Conservation (phyloP, 2,888 invertebrate species). For the Carterocephalus palaemon region DNA sequence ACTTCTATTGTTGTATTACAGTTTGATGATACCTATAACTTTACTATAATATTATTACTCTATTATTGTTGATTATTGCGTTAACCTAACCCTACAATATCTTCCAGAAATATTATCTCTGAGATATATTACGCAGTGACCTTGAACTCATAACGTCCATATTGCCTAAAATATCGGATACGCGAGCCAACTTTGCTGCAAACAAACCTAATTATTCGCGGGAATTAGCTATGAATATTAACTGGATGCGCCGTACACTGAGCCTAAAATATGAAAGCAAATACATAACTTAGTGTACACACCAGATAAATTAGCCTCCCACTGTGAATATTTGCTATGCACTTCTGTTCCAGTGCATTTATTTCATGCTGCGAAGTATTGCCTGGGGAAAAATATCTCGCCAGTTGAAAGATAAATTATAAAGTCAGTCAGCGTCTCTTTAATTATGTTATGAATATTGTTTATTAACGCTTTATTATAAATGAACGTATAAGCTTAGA, state of each 20-base stretch:
- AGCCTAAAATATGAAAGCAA: conserved; percentile 17
- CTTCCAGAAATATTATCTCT: too few species aligned
- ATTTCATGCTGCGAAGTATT: neutral
- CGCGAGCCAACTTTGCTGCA: conserved; percentile 13
- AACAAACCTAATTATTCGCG: conserved; percentile 18
- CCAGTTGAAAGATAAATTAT: neutral
- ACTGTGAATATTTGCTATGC: conserved; percentile 24
- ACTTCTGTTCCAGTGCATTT: conserved; percentile 8
- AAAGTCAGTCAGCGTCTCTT: too few species aligned
- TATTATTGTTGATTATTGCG: too few species aligned
- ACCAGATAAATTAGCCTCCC: conserved; percentile 10
- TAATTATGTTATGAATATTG: too few species aligned
- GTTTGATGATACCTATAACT: too few species aligned
- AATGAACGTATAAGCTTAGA: too few species aligned
- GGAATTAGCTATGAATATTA: conserved; percentile 26
- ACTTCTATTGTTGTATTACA: too few species aligned
- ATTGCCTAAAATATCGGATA: conserved; percentile 18
- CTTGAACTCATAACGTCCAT: conserved; percentile 15
- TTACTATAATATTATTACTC: too few species aligned
- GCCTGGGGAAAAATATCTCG: neutral
- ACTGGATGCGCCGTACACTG: conserved; percentile 13
- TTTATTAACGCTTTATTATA: too few species aligned
- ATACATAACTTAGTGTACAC: conserved; percentile 14
- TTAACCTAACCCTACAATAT: too few species aligned
- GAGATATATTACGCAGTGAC: conserved; percentile 7